Conservation (phyloP, 1,140 invertebrate genomes). For the Drosophila novamexicana region DNA sequence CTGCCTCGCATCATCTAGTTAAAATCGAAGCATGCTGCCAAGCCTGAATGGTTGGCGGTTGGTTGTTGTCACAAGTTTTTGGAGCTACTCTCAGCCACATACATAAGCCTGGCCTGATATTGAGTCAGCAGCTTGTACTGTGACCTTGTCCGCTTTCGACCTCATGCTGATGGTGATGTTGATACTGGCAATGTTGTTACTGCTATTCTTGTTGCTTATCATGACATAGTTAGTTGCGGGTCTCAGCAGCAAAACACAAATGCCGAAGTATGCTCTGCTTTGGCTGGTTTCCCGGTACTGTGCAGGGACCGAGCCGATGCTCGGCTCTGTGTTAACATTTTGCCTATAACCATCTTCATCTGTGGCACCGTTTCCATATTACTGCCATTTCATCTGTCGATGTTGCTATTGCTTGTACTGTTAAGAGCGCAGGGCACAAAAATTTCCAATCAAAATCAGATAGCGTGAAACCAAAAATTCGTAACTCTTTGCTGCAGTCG, state of each 20-base stretch:
- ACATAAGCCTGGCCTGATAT: slow-evolving; percentile 51
- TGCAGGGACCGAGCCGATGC: not conserved
- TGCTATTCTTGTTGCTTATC: slow-evolving; percentile 50
- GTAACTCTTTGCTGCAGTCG: slow-evolving; percentile 62
- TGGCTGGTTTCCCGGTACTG: slow-evolving; percentile 66
- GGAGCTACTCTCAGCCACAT: slow-evolving; percentile 20
- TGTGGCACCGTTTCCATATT: slow-evolving; percentile 49
- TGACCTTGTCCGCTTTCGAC: slow-evolving; percentile 23
- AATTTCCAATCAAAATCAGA: slow-evolving; percentile 78
- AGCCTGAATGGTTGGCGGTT: slow-evolving; percentile 55
- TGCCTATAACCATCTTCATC: slow-evolving; percentile 12
- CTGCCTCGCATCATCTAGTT: slow-evolving; percentile 40
- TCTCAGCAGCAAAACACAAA: slow-evolving; percentile 24
- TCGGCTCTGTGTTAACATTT: slow-evolving; percentile 27
- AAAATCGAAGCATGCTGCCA: slow-evolving; percentile 67
- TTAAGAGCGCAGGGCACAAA: slow-evolving; percentile 40
- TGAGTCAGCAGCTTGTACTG: slow-evolving; percentile 58
- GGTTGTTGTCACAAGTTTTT: slow-evolving; percentile 50
- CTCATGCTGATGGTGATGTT: slow-evolving; percentile 18
- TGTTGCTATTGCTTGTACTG: slow-evolving; percentile 33
- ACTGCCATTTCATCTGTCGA: slow-evolving; percentile 19
- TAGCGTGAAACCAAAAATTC: slow-evolving; percentile 78
- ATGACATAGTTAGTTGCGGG: slow-evolving; percentile 73
- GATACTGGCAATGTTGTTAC: slow-evolving; percentile 3
- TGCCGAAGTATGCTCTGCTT: slow-evolving; percentile 73